Evolutionary conservation across 2,113 vertebrate species (phyloP).

Genomic region (Cavia porcellus): DNA sequence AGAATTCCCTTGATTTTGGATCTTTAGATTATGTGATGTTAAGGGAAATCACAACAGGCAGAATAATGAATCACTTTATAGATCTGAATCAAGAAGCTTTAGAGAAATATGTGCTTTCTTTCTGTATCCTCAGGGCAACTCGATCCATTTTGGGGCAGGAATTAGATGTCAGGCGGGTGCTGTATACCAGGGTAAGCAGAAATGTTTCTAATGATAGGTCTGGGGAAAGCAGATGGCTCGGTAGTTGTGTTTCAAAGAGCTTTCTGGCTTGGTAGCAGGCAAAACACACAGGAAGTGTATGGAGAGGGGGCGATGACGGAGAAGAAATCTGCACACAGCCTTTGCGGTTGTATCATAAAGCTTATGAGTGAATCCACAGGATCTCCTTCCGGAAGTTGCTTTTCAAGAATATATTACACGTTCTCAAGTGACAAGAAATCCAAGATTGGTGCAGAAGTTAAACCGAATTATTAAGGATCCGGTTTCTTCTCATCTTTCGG

Average conservation of each 20-base stretch:
- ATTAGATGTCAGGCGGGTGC: background rate
- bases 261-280: background rate
- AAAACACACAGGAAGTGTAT: background rate
- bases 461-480: background rate
- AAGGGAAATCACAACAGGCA: background rate
- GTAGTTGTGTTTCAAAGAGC: background rate
- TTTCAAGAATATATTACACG: constrained; percentile 4
- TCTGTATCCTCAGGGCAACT: fast-evolving
- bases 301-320: background rate
- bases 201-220: background rate
- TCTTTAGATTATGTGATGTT: background rate
- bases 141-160: background rate
- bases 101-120: background rate
- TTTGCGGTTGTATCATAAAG: background rate
- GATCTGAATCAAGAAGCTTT: background rate
- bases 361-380: background rate
- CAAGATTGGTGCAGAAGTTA: background rate
- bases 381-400: background rate
- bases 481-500: background rate
- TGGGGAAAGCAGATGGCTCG: background rate
- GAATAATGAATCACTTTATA: background rate
- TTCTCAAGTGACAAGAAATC: background rate
- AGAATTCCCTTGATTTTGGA: constrained; percentile 21
- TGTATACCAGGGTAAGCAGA: background rate
- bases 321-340: background rate